Base-by-base conservation (phyloP, 2,797 vertebrate species). In the Crenichthys baileyi region DNA sequence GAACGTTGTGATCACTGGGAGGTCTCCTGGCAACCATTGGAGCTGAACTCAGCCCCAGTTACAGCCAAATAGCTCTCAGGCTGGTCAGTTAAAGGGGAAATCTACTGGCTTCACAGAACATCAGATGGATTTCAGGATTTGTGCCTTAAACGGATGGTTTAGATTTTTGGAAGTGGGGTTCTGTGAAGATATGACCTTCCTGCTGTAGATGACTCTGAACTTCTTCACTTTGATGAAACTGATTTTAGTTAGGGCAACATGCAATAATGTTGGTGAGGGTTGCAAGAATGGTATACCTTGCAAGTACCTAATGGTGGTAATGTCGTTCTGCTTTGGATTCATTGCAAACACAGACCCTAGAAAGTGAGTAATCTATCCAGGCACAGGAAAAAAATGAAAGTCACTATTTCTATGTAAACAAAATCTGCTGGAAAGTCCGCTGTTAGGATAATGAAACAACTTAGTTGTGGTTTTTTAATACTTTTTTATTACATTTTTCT, bases 11-110 rank as follows among this genome's bases (percentile, higher is more conserved):
- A 31, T 79, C 55, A 7, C 60, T 55, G 26, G 41, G 70, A 58
- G 31, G 81, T 70, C 39, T 81, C 71, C 79, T 77, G 68, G 39
- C 41, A 76, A 70, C 72, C 63, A 1, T n/a, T 1, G 9, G 48
- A 5, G 26, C 74, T 24, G 60, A 51, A 36, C 72, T 26, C 53
- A 26, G 72, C 24, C 55, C 56, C 72, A 26, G 72, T n/a, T 53
- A 44, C 29, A 24, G 78, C 22, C 26, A 50, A 51, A 61, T 60
- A 26, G 29, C 44, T 5, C 39, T 26, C 60, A 39, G 8, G 16
- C 24, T 18, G 12, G 61, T 12, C 58, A 50, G 51, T 39, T 77
- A 53, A 71, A 58, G 48, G 50, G 55, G 7, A 76, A 65, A 24
- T 65, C 56, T 15, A 12, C 72, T 44, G 61, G 24, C 26, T 68